phyloP scores from a whole-genome alignment of 2,113 vertebrate species.

The Podocnemis expansa region DNA sequence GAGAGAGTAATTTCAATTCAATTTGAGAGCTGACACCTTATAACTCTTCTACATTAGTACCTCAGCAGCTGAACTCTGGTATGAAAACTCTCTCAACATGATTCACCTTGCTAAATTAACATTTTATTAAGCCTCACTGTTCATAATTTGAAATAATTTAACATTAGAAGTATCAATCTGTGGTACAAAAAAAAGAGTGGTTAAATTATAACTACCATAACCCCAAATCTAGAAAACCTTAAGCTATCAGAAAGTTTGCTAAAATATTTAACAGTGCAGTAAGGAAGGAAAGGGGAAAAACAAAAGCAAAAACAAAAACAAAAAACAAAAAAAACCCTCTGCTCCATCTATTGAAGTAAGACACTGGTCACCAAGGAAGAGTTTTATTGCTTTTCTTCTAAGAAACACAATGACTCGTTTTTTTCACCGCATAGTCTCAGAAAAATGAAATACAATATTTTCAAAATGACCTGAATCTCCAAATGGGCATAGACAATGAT shows the following conservation, averaged over 20 bases:
- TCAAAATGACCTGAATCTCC: neutral
- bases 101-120: neutral
- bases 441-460: neutral
- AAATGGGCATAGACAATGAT: neutral
- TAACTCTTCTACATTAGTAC: neutral
- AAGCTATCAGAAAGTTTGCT: neutral
- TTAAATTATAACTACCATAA: too few species aligned
- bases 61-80: too few species aligned
- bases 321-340: too few species aligned
- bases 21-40: neutral
- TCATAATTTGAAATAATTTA: neutral
- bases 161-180: neutral
- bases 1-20: neutral
- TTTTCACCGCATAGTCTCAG: neutral
- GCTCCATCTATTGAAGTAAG: neutral
- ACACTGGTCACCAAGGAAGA: neutral
- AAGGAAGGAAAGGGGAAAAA: neutral
- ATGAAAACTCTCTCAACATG: neutral
- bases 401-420: neutral
- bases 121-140: neutral
- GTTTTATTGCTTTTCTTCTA: neutral
- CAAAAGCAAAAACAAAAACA: too few species aligned
- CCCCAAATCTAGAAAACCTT: neutral
- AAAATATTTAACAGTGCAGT: neutral
- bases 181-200: too few species aligned